Evolutionary conservation across 1,140 invertebrate genomes (phyloP).

Genomic region (Elysia chlorotica): DNA sequence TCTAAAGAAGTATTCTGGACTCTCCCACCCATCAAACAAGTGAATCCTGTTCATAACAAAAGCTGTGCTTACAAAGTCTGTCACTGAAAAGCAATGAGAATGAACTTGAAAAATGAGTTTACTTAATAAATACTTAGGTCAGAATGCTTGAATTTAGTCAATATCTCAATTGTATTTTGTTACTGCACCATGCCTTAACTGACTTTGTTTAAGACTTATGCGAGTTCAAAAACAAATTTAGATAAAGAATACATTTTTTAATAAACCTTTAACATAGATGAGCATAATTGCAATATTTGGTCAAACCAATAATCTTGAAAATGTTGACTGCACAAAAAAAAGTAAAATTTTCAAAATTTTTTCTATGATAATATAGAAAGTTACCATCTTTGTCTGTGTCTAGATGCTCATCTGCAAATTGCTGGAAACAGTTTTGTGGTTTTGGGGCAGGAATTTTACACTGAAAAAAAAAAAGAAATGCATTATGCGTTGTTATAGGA

Average conservation of each 20-base stretch:
- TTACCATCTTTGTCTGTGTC: constrained; percentile 49
- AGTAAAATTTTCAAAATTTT: not conserved
- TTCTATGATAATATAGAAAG: no score
- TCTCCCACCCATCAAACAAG: constrained; percentile 47
- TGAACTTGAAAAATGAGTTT: not conserved
- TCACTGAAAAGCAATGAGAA: constrained; percentile 34
- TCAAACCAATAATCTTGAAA: not conserved
- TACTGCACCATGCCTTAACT: no score
- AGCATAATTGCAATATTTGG: not conserved
- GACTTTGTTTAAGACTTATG: no score
- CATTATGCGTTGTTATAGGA: not conserved
- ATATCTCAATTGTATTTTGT: no score
- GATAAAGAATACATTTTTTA: not conserved
- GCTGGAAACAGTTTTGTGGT: constrained; percentile 8
- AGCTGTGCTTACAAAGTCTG: constrained; percentile 52
- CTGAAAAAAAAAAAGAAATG: constrained; percentile 25
- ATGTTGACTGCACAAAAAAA: not conserved
- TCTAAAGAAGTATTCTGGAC: constrained; percentile 55
- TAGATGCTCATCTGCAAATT: constrained; percentile 34
- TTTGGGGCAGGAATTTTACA: constrained; percentile 33
- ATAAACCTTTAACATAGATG: not conserved
- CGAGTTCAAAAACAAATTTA: not conserved
- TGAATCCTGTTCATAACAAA: constrained; percentile 55
- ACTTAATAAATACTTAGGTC: no score
- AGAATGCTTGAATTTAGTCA: no score